Evolutionary conservation across 2,888 invertebrate species (phyloP), one percentile per base, ranked within the genome.

Genomic region (Ryuthela nishihirai): DNA sequence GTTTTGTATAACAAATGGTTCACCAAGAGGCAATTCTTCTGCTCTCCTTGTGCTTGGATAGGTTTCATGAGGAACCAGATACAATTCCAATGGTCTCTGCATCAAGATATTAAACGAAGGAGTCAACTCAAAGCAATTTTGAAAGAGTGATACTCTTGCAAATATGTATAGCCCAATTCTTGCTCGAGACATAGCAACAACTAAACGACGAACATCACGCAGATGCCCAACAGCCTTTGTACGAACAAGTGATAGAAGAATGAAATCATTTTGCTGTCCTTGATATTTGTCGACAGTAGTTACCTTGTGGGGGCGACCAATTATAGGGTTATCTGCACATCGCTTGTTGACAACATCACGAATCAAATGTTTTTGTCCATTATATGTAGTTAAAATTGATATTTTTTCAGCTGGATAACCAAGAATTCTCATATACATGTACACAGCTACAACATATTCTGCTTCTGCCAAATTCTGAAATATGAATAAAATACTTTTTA

Each of bases 181-280:
- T 0, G 99, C 98, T 69, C 99, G 83, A 48, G 98, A 99, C 83
- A 99, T 91, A 3, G 99, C 99, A 3, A 99, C 99, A 38, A 99
- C 88, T 63, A 99, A 82, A 71, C 99, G 87, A 7, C 99, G 82
- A 1, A 98, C 89, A 78, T 99, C 99, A 26, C 98, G 80, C 64
- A 99, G 81, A 79, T 99, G 99, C 32, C 99, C 99, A n/a, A 99
- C 97, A 0, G 93, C 90, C 71, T 86, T 86, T 0, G 98, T 98
- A 63, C 97, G 82, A 20, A 99, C 99, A 41, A 99, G 77, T 0
- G 98, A 99, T 43, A 99, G 81, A 15, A 99, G 80, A 59, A 99
- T 94, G 71, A 91, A 94, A 76, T 99, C 99, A 76, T 99, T 99
- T 77, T 99, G 99, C 72, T 99, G 99, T 54, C 99, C 99, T 73